Conservation (phyloP, 2,888 invertebrate species). For the Drosophila mayaguana region DNA sequence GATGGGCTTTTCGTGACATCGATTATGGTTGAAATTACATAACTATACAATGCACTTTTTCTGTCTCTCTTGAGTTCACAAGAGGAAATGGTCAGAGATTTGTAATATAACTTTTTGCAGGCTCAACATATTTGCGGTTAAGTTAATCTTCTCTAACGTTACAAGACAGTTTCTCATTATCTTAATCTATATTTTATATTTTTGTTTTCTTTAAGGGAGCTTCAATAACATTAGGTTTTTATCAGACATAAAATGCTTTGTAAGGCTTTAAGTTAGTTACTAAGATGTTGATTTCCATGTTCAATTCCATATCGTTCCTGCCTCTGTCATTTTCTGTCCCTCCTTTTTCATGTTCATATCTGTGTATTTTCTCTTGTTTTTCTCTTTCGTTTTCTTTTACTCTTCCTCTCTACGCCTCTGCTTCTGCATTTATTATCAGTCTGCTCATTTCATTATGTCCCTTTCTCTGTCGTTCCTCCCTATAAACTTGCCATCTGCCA, state of each 20-base stretch:
- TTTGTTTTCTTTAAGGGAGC: neutral
- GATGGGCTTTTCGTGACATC: conserved; percentile 25
- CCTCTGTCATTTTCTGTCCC: too few relatives aligned
- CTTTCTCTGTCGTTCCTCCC: too few relatives aligned
- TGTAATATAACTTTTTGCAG: neutral
- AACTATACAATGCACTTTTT: conserved; percentile 18
- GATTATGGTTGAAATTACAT: conserved; percentile 28
- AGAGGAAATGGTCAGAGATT: neutral
- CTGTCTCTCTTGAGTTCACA: neutral
- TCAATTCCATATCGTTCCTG: neutral
- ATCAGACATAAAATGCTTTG: neutral
- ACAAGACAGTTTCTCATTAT: neutral
- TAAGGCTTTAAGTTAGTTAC: too few relatives aligned
- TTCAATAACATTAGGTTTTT: neutral
- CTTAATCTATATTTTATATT: neutral
- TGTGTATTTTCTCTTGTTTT: too few relatives aligned
- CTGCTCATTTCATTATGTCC: too few relatives aligned
- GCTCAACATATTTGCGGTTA: neutral
- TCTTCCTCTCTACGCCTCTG: too few relatives aligned
- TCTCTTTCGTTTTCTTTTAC: too few relatives aligned
- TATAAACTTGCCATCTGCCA: too few relatives aligned
- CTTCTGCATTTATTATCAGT: too few relatives aligned
- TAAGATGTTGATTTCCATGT: neutral
- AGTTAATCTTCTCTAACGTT: neutral
- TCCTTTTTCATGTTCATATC: neutral